These are phyloP conservation scores for Danio albolineatus DNA, from an alignment of 2,797 vertebrate genomes.

Conservation along the genomic window DNA sequence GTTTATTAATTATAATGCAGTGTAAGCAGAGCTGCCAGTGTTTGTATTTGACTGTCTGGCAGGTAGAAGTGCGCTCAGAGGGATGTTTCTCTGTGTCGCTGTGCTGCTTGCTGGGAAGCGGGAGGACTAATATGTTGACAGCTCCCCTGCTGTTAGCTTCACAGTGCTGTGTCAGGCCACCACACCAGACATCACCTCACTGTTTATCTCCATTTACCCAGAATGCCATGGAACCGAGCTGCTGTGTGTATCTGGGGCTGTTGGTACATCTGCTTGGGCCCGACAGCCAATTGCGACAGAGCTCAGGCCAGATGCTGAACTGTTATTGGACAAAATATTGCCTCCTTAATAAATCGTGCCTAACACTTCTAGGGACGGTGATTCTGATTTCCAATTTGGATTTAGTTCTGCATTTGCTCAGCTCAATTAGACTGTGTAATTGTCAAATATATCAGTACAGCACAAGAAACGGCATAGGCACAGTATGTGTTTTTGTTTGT, in stretches of 20 bases:
- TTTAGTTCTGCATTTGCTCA: constrained; percentile 12
- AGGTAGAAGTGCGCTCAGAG: constrained; percentile 15
- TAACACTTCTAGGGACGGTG: background rate
- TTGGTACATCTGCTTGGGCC: constrained; percentile 62
- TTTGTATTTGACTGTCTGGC: constrained; percentile 8
- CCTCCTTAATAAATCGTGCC: constrained; percentile 11
- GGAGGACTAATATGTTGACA: constrained; percentile 74
- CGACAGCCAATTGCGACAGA: constrained; percentile 58
- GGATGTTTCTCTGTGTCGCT: constrained; percentile 51
- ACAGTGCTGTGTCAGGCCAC: constrained; percentile 74
- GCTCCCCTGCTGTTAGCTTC: constrained; percentile 62
- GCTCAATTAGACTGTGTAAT: constrained; percentile 31
- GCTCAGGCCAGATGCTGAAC: constrained; percentile 49
- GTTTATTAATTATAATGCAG: background rate
- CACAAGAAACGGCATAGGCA: constrained; percentile 21
- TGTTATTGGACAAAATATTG: constrained; percentile 56
- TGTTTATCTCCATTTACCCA: constrained; percentile 72
- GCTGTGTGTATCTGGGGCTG: constrained; percentile 65
- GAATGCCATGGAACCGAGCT: constrained; percentile 63
- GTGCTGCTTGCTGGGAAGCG: constrained; percentile 61
- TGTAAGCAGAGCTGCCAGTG: background rate
- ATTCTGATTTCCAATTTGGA: constrained; percentile 18
- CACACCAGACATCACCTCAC: constrained; percentile 59
- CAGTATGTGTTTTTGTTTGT: constrained; percentile 6
- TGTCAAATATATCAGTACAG: constrained; percentile 52